Conservation (phyloP, 2,113 vertebrate species). For the Stictonetta naevosa region DNA sequence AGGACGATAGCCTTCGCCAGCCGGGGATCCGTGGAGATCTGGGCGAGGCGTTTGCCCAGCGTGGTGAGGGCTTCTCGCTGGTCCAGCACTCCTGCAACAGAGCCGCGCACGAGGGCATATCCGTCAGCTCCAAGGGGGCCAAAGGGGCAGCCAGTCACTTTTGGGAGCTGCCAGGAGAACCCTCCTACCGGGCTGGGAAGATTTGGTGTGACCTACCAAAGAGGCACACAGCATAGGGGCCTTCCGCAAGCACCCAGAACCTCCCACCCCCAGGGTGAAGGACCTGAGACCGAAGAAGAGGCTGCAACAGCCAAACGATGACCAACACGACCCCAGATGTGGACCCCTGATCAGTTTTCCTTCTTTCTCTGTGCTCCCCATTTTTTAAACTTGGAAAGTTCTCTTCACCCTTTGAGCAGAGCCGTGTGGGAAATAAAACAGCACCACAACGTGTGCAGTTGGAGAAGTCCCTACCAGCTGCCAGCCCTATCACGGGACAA, state of each 20-base stretch:
- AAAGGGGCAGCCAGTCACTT: fast-evolving
- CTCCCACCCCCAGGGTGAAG: no score
- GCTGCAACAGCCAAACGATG: not conserved
- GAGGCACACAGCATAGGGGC: not conserved
- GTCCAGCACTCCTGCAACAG: constrained; percentile 87
- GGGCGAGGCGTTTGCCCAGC: constrained; percentile 88
- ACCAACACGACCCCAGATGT: not conserved
- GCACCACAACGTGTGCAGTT: fast-evolving
- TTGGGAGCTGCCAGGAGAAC: not conserved
- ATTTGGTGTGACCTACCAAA: not conserved
- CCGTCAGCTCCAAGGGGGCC: not conserved
- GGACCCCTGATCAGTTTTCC: not conserved
- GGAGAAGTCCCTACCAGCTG: not conserved
- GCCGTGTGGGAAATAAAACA: not conserved
- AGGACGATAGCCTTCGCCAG: constrained; percentile 93
- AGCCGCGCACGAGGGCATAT: not conserved
- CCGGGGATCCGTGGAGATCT: constrained; percentile 92
- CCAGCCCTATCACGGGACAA: not conserved
- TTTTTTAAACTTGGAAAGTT: not conserved
- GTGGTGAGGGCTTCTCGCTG: constrained; percentile 86
- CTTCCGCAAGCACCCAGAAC: not conserved
- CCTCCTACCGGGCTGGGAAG: fast-evolving
- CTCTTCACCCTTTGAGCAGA: not conserved
- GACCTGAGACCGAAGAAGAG: not conserved
- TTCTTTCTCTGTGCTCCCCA: not conserved